These are phyloP conservation scores for Xestia sexstrigata DNA, from an alignment of 2,888 invertebrate genomes.

Conservation along the genomic window DNA sequence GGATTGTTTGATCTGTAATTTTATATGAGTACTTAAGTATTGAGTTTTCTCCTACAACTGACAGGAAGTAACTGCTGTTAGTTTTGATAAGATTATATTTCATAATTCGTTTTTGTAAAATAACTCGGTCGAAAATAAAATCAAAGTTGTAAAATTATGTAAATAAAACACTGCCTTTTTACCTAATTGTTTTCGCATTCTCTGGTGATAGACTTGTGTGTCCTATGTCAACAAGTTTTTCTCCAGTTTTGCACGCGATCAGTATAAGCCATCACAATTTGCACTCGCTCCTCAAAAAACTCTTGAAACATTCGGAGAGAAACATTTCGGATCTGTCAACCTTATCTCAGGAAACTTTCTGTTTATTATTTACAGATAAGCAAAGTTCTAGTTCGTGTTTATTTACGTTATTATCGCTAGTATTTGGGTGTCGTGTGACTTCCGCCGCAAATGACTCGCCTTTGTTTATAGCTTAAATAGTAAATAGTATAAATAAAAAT, in stretches of 20 bases:
- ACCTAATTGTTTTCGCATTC: neutral
- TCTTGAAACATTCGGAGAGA: neutral
- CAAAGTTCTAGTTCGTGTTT: constrained; percentile 26
- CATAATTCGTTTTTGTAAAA: too few species aligned
- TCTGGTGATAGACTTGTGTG: neutral
- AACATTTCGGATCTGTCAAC: neutral
- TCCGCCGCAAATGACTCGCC: neutral
- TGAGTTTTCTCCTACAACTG: neutral
- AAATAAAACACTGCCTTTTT: neutral
- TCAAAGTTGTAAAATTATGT: neutral
- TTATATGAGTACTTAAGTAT: neutral
- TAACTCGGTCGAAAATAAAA: neutral
- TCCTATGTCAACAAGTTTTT: neutral
- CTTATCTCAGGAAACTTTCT: constrained; percentile 9
- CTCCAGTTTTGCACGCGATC: neutral
- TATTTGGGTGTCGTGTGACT: neutral
- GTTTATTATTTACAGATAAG: neutral
- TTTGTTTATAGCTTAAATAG: neutral
- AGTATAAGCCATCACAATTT: neutral
- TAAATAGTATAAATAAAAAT: neutral
- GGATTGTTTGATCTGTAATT: neutral
- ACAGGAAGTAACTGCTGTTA: neutral
- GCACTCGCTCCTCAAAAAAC: constrained; percentile 4
- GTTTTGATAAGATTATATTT: neutral
- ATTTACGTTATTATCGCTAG: constrained; percentile 17